Base-by-base conservation (phyloP, 2,888 invertebrate species). In the Epinotia nisella region DNA sequence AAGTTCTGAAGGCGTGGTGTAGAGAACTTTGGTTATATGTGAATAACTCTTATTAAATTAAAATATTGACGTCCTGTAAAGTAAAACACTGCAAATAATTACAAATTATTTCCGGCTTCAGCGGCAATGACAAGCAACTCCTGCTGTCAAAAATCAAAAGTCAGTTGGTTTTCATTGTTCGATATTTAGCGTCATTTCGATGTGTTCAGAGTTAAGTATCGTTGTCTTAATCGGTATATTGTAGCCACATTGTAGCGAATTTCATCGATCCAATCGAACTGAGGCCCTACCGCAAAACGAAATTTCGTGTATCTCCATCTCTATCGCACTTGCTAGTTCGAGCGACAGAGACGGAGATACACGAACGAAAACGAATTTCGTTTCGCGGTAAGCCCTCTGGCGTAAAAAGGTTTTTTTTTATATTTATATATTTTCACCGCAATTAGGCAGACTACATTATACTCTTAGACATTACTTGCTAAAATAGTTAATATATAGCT, bases 41-140 rank as follows among this genome's bases (percentile, higher is more conserved):
- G 51, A 66, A 73, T 60, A 60, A 70, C 67, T 77, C 71, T 59
- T 75, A 77, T 51, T 68, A 64, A 76, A 77, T 51, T 68, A 64
- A 76, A 74, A 77, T 78, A 76, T 68, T 74, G 58, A 9, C 4
- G 21, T 35, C 21, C 49, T 65, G 29, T 66, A 61, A 70, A 69
- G 7, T 59, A 39, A 62, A 70, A 62, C 55, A 70, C 53, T 65
- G 49, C 68, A 53, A 51, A 73, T 65, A 73, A 73, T 71, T 68
- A 75, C 56, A 70, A 70, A 77, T 71, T 77, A 78, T 70, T 82
- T 82, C 79, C 76, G 77, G 78, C 79, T 79, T 79, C 74, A 65
- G 75, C 85, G 78, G 82, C 83, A 82, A 90, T 90, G 90, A 90
- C 90, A 90, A 90, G 89, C 90, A 87, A 85, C 78, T 79, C 77